Conservation (phyloP, 2,113 vertebrate genomes). For the Ammodytes marinus region DNA sequence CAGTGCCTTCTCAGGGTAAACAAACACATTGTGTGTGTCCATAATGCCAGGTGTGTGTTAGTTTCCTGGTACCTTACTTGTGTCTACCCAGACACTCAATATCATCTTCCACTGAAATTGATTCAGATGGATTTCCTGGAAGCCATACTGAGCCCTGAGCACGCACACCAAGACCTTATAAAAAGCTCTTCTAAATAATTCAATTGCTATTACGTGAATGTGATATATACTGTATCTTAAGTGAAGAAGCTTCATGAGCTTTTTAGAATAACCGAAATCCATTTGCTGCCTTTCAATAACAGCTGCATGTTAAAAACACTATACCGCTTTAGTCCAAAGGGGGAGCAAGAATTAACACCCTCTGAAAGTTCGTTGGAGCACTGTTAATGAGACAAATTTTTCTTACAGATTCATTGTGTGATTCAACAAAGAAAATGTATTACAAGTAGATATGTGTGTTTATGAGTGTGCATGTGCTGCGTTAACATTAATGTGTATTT, state of each 20-base stretch:
- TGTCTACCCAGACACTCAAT: not conserved
- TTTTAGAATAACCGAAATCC: not conserved
- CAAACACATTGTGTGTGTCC: slow-evolving; percentile 20
- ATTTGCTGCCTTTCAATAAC: not conserved
- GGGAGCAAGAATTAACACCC: not conserved
- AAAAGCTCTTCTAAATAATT: not conserved
- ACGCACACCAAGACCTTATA: not conserved
- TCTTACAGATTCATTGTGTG: not conserved
- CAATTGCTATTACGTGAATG: not conserved
- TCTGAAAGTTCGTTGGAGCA: not conserved
- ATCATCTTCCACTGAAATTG: slow-evolving; percentile 9
- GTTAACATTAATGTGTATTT: slow-evolving; percentile 2
- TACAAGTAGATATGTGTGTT: not conserved
- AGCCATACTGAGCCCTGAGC: not conserved
- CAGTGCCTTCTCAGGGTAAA: not conserved
- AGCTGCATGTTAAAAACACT: too few relatives aligned
- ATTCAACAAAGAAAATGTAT: not conserved
- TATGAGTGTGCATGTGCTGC: not conserved
- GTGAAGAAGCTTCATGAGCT: not conserved
- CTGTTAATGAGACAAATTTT: not conserved
- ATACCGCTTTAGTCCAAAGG: too few relatives aligned
- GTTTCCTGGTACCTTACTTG: slow-evolving; percentile 15
- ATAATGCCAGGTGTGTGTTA: not conserved
- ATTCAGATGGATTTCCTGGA: slow-evolving; percentile 6
- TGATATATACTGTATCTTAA: not conserved